Conservation (phyloP, 2,797 vertebrate species). For the Tragopan temminckii region DNA sequence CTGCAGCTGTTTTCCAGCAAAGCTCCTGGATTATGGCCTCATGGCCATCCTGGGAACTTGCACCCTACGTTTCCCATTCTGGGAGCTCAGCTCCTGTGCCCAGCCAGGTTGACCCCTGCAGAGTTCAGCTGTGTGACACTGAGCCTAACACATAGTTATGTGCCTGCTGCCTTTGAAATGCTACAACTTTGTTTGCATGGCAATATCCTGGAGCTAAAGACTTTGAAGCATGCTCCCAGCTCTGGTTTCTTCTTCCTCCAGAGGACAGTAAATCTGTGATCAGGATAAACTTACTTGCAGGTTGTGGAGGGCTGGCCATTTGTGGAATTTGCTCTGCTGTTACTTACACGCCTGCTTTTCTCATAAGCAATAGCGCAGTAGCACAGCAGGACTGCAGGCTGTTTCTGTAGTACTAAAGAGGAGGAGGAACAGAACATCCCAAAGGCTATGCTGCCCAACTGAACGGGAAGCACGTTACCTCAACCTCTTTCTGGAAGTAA, state of each 20-base stretch:
- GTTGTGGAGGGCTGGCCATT: neutral
- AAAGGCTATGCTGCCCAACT: neutral
- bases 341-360: neutral
- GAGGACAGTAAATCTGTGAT: neutral
- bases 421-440: neutral
- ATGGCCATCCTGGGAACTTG: neutral
- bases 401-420: neutral
- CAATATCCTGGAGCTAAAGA: neutral
- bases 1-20: neutral
- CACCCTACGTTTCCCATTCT: neutral
- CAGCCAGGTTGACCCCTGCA: neutral
- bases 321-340: neutral
- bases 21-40: neutral
- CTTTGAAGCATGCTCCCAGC: neutral
- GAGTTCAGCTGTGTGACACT: neutral
- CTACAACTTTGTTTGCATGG: neutral
- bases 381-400: neutral
- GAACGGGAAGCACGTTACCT: neutral
- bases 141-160: neutral
- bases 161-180: neutral
- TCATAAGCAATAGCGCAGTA: neutral
- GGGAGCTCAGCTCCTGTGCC: neutral
- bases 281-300: neutral
- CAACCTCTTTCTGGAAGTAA: neutral
- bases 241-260: neutral